Evolutionary conservation across 1,140 invertebrate genomes (phyloP), one percentile per base, ranked within the genome.

Genomic region (Drosophila neocordata): DNA sequence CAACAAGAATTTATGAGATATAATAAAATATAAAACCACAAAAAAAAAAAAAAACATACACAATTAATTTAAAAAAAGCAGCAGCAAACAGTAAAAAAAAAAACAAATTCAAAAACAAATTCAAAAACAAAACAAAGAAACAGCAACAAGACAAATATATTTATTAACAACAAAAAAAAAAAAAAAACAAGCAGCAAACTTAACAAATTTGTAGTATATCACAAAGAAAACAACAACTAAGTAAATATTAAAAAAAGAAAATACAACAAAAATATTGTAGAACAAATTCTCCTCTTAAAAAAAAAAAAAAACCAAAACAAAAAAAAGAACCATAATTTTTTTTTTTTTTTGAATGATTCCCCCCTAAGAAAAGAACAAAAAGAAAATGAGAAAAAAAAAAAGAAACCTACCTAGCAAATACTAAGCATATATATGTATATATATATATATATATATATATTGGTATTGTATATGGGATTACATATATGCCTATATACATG

Each of bases 1-100:
- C 87, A 85, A 81, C 85, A 89, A 57, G 85, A 89, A 89, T 89
- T 89, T 90, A 90, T 90, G 81, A 87, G 78, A 85, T 87, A 87
- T 87, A 89, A 85, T 82, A 90, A 75, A 65, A 48, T 73, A 70
- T 72, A 72, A 73, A 73, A 71, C 81, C 61, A 85, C 69, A 70
- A 85, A 68, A 52, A 60, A 73, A 77, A 66, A 24, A 48, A 58
- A 70, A 58, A 51, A 31, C 71, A 74, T 60, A 56, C 57, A 69
- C 66, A 65, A 22, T 51, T 34, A 35, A 37, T 74, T 67, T 63
- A 62, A 64, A 57, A 38, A 18, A 60, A 58, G 67, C 68, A 78
- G 65, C 80, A 69, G 70, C 79, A 74, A 74, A 76, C 51, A 56
- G 66, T 31, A 65, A 53, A 65, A 53, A 51, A 38, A 18, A 48